These are phyloP conservation scores for Chaitophorus viminalis DNA, from an alignment of 2,888 invertebrate genomes.

Conservation along the genomic window DNA sequence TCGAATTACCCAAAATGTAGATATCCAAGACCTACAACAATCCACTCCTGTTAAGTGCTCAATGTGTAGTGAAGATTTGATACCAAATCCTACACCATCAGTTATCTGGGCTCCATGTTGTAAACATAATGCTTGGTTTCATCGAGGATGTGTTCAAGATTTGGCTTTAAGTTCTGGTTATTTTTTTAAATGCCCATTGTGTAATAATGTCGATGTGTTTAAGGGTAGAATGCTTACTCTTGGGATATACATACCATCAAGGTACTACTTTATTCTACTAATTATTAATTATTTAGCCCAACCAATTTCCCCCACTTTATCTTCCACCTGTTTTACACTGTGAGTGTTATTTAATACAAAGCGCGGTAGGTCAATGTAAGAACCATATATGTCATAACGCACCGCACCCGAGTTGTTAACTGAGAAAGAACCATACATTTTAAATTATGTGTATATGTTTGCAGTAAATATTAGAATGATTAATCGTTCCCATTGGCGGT, in stretches of 20 bases:
- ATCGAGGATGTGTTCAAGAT: slow-evolving; percentile 77
- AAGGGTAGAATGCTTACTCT: slow-evolving; percentile 72
- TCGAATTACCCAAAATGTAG: slow-evolving; percentile 71
- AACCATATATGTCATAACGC: too few species aligned
- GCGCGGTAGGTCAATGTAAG: too few species aligned
- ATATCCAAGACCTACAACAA: slow-evolving; percentile 65
- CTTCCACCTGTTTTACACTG: too few species aligned
- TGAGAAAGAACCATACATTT: too few species aligned
- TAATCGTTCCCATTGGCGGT: too few species aligned
- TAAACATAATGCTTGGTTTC: slow-evolving; percentile 79
- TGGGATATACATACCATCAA: slow-evolving; percentile 79
- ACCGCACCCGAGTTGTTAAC: too few species aligned
- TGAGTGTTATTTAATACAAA: too few species aligned
- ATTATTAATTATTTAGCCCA: too few species aligned
- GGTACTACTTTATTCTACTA: slow-evolving; percentile 1
- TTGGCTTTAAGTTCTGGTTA: slow-evolving; percentile 82
- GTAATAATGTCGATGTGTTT: slow-evolving; percentile 77
- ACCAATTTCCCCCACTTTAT: too few species aligned
- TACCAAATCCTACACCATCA: slow-evolving; percentile 67
- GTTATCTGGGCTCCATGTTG: slow-evolving; percentile 82
- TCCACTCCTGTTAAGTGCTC: slow-evolving; percentile 70
- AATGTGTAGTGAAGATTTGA: slow-evolving; percentile 76
- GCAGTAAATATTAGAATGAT: too few species aligned
- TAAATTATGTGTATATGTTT: too few species aligned
- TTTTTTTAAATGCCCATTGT: slow-evolving; percentile 85